Evolutionary conservation across 2,113 vertebrate species (phyloP).

Genomic region (Ictalurus furcatus): DNA sequence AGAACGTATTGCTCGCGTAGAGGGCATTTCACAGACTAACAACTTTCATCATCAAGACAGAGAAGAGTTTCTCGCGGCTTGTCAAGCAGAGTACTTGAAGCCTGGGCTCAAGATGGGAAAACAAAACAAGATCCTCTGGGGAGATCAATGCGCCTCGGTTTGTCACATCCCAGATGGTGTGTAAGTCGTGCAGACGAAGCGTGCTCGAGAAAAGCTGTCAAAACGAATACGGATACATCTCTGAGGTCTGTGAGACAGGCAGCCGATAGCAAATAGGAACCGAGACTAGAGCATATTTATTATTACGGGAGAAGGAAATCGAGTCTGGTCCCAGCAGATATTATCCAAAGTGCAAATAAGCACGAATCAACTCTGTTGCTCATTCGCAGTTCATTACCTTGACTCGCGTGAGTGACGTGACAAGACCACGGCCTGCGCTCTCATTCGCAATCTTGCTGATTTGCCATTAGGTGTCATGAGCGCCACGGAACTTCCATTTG

Average conservation of each 20-base stretch:
- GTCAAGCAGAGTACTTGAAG: conserved; percentile 1
- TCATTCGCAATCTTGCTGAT: conserved; percentile 27
- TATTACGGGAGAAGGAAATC: neutral
- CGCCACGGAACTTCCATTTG: conserved; percentile 2
- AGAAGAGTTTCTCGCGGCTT: neutral
- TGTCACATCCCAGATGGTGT: conserved; percentile 27
- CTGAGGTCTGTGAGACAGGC: conserved; percentile 1
- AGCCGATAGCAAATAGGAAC: neutral
- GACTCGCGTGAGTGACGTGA: neutral
- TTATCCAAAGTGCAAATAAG: conserved; percentile 30
- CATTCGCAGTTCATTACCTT: conserved; percentile 35
- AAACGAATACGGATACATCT: neutral
- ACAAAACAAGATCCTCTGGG: conserved; percentile 12
- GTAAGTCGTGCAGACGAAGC: conserved; percentile 7
- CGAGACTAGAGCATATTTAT: neutral
- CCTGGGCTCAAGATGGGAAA: conserved; percentile 20
- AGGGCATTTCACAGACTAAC: conserved; percentile 4
- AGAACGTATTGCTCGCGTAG: neutral
- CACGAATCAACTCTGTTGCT: neutral
- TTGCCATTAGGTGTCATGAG: conserved; percentile 1
- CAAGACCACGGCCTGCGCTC: conserved; percentile 1
- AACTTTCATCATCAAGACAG: conserved; percentile 15
- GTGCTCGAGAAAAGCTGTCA: conserved; percentile 14
- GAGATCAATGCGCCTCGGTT: conserved; percentile 4
- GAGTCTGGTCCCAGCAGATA: conserved; percentile 9